Evolutionary conservation across 1,140 invertebrate genomes (phyloP).

Genomic region (Tetramorium alpestre): DNA sequence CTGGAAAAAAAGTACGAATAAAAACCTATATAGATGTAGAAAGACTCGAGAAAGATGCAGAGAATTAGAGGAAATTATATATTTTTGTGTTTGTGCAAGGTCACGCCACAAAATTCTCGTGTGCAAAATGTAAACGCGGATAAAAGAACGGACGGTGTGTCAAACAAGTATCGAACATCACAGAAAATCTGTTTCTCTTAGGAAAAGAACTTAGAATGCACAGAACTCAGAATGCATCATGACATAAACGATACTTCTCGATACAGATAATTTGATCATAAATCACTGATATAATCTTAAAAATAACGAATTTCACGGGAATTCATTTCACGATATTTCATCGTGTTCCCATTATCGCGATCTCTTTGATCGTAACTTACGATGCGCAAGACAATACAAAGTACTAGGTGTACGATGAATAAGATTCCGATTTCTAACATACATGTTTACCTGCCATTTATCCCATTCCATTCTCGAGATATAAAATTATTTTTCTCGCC

Average conservation of each 20-base stretch:
- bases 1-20: slow-evolving; percentile 41
- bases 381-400: neutral
- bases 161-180: slow-evolving; percentile 39
- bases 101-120: slow-evolving; percentile 76
- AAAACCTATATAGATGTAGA: slow-evolving; percentile 52
- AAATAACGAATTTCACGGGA: neutral
- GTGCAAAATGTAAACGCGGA: slow-evolving; percentile 74
- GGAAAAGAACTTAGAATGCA: neutral
- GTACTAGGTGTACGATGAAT: slow-evolving; percentile 54
- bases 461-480: slow-evolving; percentile 22
- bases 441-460: slow-evolving; percentile 44
- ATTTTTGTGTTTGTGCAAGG: slow-evolving; percentile 73
- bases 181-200: slow-evolving; percentile 2
- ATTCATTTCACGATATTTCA: neutral
- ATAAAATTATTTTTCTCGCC: neutral
- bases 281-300: neutral
- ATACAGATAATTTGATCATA: neutral
- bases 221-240: neutral
- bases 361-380: slow-evolving; percentile 6
- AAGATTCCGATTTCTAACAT: slow-evolving; percentile 62
- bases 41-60: slow-evolving; percentile 68
- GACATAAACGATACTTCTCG: neutral
- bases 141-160: slow-evolving; percentile 34
- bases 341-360: slow-evolving; percentile 25
- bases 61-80: slow-evolving; percentile 73